A percentile compares a stretch with the other conserved stretches of the same genome.
These are phyloP conservation scores for Cephalopholis sonnerati DNA, from an alignment of 2,113 vertebrate genomes.

Conservation along the genomic window DNA sequence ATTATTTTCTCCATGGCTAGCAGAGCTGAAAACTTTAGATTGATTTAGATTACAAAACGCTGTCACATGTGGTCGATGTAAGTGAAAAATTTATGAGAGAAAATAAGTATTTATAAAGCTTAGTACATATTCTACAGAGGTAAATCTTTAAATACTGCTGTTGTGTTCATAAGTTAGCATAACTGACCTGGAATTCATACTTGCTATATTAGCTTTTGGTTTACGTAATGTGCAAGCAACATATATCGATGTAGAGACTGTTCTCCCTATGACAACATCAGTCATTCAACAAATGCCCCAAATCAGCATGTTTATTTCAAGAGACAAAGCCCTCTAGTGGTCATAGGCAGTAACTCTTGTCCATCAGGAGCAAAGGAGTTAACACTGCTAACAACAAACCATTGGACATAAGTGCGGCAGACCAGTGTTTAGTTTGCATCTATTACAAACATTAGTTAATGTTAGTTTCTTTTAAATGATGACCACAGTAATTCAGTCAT, in stretches of 20 bases:
- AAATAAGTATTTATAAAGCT: no score
- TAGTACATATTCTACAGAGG: no score
- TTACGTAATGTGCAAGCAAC: background rate
- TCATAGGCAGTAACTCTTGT: background rate
- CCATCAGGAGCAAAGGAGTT: background rate
- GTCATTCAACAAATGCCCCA: background rate
- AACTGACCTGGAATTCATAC: background rate
- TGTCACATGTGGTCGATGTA: no score
- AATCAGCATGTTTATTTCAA: background rate
- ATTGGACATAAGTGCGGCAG: background rate
- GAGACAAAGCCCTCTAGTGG: background rate
- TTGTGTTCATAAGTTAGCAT: no score
- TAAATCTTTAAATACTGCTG: no score
- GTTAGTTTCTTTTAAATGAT: background rate
- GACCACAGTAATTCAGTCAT: background rate
- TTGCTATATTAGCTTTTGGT: background rate
- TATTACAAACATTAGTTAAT: background rate
- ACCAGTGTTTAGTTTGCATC: background rate
- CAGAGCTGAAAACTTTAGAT: background rate
- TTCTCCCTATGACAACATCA: no score
- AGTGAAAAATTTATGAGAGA: no score
- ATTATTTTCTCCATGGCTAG: background rate
- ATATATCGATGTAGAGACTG: no score
- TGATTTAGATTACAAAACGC: no score
- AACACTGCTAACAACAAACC: background rate